A percentile compares a stretch with the other conserved stretches of the same genome.
These are phyloP conservation scores for Goniozus legneri DNA, from an alignment of 1,140 invertebrate species.

Conservation along the genomic window DNA sequence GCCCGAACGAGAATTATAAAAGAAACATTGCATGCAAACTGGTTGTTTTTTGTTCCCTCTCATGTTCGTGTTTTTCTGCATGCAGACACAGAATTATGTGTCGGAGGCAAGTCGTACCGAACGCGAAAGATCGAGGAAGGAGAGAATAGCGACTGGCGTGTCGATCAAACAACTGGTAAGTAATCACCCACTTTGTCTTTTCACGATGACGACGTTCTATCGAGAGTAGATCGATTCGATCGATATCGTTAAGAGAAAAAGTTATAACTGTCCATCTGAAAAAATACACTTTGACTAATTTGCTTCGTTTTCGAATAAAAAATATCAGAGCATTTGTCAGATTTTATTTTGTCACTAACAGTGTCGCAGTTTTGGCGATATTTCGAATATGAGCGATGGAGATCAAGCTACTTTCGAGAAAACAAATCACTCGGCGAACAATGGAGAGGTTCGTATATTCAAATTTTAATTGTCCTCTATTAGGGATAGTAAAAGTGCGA, in stretches of 20 bases:
- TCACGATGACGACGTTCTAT: too few relatives aligned
- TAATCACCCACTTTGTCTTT: too few relatives aligned
- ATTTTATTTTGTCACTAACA: constrained; percentile 48
- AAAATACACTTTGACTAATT: not conserved
- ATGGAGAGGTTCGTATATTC: constrained; percentile 49
- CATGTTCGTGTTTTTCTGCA: too few relatives aligned
- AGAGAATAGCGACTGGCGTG: constrained; percentile 52
- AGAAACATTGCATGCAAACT: too few relatives aligned
- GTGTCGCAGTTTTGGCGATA: constrained; percentile 63
- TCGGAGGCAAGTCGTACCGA: constrained; percentile 47
- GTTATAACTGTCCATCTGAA: too few relatives aligned
- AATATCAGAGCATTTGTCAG: constrained; percentile 18
- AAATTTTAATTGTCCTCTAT: too few relatives aligned
- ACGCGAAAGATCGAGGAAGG: constrained; percentile 47
- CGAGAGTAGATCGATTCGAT: too few relatives aligned
- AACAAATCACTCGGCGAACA: constrained; percentile 31
- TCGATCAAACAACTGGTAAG: constrained; percentile 57
- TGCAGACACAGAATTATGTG: constrained; percentile 54
- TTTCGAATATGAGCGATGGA: constrained; percentile 56
- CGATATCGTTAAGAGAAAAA: too few relatives aligned
- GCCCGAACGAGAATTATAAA: too few relatives aligned
- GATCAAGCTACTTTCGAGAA: constrained; percentile 34
- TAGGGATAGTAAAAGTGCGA: too few relatives aligned
- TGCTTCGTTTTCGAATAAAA: not conserved
- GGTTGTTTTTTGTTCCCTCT: too few relatives aligned